Conservation (phyloP, 2,888 invertebrate species). For the Lapara coniferarum region DNA sequence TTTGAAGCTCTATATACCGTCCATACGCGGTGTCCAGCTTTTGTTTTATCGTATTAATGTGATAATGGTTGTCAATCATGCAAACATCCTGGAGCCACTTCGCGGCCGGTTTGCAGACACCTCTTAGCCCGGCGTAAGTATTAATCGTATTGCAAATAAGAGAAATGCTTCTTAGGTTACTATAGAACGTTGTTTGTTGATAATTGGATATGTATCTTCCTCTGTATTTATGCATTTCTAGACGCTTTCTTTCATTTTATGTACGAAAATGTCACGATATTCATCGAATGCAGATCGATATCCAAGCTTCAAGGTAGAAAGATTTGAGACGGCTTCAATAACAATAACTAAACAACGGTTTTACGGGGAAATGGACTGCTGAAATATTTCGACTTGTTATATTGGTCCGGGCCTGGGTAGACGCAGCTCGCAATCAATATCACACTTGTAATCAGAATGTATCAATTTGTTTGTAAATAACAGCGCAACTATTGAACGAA, state of each 20-base stretch:
- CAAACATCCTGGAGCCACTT: slow-evolving; percentile 75
- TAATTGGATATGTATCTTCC: slow-evolving; percentile 67
- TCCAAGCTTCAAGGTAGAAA: slow-evolving; percentile 59
- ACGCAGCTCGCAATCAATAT: background rate
- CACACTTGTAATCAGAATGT: background rate
- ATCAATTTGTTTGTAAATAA: background rate
- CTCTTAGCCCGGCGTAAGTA: slow-evolving; percentile 75
- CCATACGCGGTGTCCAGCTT: slow-evolving; percentile 66
- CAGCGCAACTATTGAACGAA: no score
- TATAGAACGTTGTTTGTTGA: slow-evolving; percentile 74
- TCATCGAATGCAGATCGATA: slow-evolving; percentile 60
- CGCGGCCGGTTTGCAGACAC: slow-evolving; percentile 72
- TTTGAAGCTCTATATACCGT: slow-evolving; percentile 60
- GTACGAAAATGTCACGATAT: slow-evolving; percentile 55
- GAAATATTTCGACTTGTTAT: slow-evolving; percentile 6
- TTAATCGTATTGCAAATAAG: slow-evolving; percentile 75
- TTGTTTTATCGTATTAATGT: slow-evolving; percentile 79
- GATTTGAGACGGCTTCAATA: slow-evolving; percentile 56
- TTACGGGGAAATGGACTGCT: slow-evolving; percentile 21
- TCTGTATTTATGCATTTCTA: slow-evolving; percentile 74
- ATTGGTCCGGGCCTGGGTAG: no score
- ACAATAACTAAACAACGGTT: slow-evolving; percentile 34
- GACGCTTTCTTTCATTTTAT: slow-evolving; percentile 74
- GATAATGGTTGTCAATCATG: slow-evolving; percentile 83
- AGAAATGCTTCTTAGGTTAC: slow-evolving; percentile 70